Evolutionary conservation across 35 echinoderm and acorn worm genomes (phyloP).

Genomic region (Hemicentrotus pulcherrimus): DNA sequence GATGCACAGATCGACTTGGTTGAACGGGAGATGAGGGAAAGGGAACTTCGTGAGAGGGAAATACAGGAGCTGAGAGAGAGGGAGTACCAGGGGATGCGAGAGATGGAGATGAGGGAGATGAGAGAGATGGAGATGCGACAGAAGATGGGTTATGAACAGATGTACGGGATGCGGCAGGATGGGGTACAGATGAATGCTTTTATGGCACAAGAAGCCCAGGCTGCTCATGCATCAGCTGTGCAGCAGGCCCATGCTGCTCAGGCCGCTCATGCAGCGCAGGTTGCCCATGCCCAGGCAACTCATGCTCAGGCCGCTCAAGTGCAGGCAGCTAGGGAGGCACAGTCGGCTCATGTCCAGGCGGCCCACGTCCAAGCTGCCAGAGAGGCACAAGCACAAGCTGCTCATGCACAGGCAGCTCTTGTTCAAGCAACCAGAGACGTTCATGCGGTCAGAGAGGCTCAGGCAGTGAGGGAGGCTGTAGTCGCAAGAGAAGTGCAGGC

Average conservation of each 20-base stretch:
- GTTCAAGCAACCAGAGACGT: slow-evolving; percentile 36
- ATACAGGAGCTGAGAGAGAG: slow-evolving; percentile 62
- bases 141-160: slow-evolving; percentile 66
- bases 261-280: slow-evolving; percentile 28
- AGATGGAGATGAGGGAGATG: slow-evolving; percentile 57
- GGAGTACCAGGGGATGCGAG: slow-evolving; percentile 57
- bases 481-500: slow-evolving; percentile 32
- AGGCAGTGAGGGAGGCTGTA: neutral
- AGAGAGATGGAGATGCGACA: slow-evolving; percentile 79
- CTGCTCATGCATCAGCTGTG: slow-evolving; percentile 25
- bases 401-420: slow-evolving; percentile 46
- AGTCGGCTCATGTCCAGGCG: slow-evolving; percentile 35
- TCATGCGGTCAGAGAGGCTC: slow-evolving; percentile 37
- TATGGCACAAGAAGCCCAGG: neutral
- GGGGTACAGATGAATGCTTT: neutral
- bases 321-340: slow-evolving; percentile 32
- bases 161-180: slow-evolving; percentile 37
- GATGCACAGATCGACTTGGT: slow-evolving; percentile 93
- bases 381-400: slow-evolving; percentile 37
- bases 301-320: slow-evolving; percentile 40
- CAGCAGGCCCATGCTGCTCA: slow-evolving; percentile 57
- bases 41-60: slow-evolving; percentile 71
- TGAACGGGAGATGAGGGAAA: slow-evolving; percentile 86
- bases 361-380: slow-evolving; percentile 41
- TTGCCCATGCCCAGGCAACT: slow-evolving; percentile 36